A percentile compares a stretch with the other conserved stretches of the same genome.
Evolutionary conservation across 2,888 invertebrate genomes (phyloP).

Genomic region (Eubasilissa splendida): DNA sequence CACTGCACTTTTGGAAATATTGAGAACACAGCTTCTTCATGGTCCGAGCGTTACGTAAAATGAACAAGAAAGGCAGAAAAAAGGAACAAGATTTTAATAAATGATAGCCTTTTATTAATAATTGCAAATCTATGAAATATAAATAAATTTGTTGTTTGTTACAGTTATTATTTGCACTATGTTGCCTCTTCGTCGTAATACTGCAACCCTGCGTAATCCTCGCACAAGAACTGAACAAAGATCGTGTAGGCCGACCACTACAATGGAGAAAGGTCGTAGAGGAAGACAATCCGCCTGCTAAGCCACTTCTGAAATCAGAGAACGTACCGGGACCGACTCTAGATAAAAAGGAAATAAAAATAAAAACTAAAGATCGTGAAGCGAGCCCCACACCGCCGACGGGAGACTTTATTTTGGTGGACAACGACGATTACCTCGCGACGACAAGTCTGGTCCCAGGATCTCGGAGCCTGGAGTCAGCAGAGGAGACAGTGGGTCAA

Average conservation of each 20-base stretch:
- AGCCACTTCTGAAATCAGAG: too few relatives aligned
- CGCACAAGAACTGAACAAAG: not conserved
- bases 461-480: too few relatives aligned
- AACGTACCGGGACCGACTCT: not conserved
- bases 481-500: not conserved
- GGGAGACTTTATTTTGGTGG: not conserved
- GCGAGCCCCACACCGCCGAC: not conserved
- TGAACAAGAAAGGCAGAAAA: too few relatives aligned
- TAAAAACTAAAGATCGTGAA: not conserved
- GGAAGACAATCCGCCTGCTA: too few relatives aligned
- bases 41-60: too few relatives aligned
- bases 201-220: not conserved
- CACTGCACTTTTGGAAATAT: too few relatives aligned
- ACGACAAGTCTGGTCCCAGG: not conserved
- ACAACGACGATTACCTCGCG: not conserved
- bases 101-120: too few relatives aligned
- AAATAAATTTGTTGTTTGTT: not conserved
- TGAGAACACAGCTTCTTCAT: too few relatives aligned
- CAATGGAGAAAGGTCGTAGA: too few relatives aligned
- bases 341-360: not conserved
- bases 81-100: too few relatives aligned
- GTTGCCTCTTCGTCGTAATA: not conserved
- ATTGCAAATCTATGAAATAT: too few relatives aligned
- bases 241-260: too few relatives aligned
- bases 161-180: constrained; percentile 10